Conservation (phyloP, 2,888 invertebrate species). For the Chaitophorus viminalis region DNA sequence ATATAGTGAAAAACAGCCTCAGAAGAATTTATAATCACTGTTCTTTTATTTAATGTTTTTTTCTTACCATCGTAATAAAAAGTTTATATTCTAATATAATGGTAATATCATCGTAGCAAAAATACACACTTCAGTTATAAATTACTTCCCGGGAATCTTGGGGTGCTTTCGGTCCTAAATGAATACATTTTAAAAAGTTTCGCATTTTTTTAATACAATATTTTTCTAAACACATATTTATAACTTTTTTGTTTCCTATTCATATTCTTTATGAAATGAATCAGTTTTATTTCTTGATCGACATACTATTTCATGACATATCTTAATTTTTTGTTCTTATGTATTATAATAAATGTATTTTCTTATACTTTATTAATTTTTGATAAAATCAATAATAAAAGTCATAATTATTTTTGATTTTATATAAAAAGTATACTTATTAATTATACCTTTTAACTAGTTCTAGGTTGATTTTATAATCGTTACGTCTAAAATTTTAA, state of each 20-base stretch:
- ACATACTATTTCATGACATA: not conserved
- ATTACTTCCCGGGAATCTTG: not conserved
- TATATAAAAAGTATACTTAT: too few relatives aligned
- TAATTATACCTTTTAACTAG: too few relatives aligned
- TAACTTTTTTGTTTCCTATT: not conserved
- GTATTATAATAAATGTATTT: too few relatives aligned
- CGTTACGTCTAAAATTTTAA: not conserved
- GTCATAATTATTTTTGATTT: not conserved
- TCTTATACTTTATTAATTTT: too few relatives aligned
- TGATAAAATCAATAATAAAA: too few relatives aligned
- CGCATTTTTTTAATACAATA: not conserved
- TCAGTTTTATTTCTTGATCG: not conserved
- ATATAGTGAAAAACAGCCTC: not conserved
- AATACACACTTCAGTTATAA: not conserved
- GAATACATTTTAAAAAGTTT: not conserved
- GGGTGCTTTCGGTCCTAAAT: constrained; percentile 1
- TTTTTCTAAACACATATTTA: not conserved
- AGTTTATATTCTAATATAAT: not conserved
- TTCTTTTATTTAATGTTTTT: constrained; percentile 1
- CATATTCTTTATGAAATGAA: not conserved
- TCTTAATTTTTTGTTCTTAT: not conserved
- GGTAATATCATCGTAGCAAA: not conserved
- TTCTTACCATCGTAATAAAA: not conserved
- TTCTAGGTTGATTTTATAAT: not conserved
- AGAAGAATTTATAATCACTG: not conserved